Conservation (phyloP, 2,113 vertebrate genomes). For the Phocoena phocoena region DNA sequence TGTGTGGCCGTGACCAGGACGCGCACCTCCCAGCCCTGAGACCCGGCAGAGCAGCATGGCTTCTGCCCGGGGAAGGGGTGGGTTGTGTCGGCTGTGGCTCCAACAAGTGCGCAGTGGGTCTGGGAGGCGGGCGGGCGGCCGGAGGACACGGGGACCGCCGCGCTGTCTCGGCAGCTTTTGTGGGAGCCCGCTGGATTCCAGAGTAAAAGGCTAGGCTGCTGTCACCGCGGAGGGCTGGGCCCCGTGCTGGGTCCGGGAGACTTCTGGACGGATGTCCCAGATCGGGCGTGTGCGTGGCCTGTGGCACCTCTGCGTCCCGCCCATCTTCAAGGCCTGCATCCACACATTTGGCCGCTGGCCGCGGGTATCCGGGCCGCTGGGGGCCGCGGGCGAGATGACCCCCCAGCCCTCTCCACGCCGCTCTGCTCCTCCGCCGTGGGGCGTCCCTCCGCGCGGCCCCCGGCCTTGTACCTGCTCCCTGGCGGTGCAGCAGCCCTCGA, state of each 20-base stretch:
- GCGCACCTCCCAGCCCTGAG: background rate
- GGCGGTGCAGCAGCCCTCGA: fast-evolving
- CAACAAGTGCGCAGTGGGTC: background rate
- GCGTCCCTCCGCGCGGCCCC: no score
- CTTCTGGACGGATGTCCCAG: background rate
- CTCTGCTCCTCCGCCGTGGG: background rate
- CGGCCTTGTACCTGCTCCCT: background rate
- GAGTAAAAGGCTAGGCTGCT: background rate
- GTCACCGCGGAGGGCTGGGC: background rate
- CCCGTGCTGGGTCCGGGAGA: fast-evolving
- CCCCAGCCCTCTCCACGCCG: no score
- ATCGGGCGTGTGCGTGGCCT: background rate
- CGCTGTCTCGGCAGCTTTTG: background rate
- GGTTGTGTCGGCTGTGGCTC: background rate
- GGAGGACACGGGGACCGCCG: background rate
- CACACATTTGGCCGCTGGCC: background rate
- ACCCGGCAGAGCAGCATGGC: background rate
- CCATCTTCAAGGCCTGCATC: background rate
- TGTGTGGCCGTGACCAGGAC: background rate
- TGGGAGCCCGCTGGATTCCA: background rate
- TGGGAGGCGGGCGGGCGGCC: background rate
- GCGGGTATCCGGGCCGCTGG: background rate
- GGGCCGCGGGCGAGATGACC: background rate
- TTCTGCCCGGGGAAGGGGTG: background rate
- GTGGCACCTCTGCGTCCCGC: background rate